These are phyloP conservation scores for Macropus fuliginosus DNA, from an alignment of 2,797 vertebrate species.

Conservation along the genomic window DNA sequence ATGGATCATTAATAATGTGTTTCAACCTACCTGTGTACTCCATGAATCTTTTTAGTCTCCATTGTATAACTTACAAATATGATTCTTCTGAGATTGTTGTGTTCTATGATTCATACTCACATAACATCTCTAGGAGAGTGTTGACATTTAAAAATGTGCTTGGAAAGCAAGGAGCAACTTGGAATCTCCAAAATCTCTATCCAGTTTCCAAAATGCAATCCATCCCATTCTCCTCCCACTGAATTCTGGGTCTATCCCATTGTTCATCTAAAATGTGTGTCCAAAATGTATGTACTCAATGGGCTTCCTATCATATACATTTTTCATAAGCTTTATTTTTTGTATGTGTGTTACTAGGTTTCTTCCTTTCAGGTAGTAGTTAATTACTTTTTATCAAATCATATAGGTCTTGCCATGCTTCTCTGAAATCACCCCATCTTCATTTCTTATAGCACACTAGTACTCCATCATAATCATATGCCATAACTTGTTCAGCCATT, in stretches of 20 bases:
- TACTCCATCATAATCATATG: too few species aligned
- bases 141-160: background rate
- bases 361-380: background rate
- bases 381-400: background rate
- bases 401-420: too few species aligned
- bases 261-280: background rate
- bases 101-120: background rate
- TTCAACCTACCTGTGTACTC: background rate
- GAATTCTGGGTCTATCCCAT: background rate
- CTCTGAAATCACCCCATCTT: too few species aligned
- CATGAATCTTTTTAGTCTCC: background rate
- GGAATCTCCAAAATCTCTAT: background rate
- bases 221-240: background rate
- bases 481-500: too few species aligned
- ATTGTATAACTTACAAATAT: background rate
- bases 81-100: background rate
- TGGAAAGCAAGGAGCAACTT: background rate
- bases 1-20: background rate
- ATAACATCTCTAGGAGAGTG: background rate
- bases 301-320: background rate
- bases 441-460: too few species aligned
- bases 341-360: background rate
- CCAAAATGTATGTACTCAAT: background rate
- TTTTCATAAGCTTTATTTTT: background rate
- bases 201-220: background rate